Conservation (phyloP, 2,888 invertebrate species). For the Netelia fuscicornis region DNA sequence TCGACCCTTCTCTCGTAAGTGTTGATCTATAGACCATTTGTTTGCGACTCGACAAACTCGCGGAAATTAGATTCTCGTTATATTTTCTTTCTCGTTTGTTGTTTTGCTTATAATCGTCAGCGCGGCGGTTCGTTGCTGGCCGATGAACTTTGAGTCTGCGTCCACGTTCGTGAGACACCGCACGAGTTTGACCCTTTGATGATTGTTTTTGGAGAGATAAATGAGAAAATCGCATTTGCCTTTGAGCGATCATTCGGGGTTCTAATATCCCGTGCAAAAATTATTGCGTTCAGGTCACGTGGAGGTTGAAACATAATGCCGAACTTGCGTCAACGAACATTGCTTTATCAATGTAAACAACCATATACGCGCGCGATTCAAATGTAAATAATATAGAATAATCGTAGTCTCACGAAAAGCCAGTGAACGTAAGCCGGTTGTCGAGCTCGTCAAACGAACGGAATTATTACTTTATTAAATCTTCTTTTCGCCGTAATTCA, state of each 20-base stretch:
- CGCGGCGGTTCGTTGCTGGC: constrained; percentile 74
- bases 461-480: constrained; percentile 20
- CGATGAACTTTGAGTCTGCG: constrained; percentile 70
- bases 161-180: constrained; percentile 8
- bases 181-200: neutral
- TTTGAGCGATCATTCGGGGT: neutral
- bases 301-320: neutral
- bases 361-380: neutral
- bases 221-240: neutral
- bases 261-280: neutral
- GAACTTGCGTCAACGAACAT: constrained; percentile 62
- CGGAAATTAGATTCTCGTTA: neutral
- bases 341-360: neutral
- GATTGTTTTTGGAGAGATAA: neutral
- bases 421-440: constrained; percentile 70
- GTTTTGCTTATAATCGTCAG: neutral
- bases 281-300: neutral
- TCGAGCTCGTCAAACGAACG: constrained; percentile 46
- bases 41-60: neutral
- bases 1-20: neutral
- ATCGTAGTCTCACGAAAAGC: constrained; percentile 71
- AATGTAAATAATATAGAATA: constrained; percentile 80
- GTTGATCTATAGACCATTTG: neutral
- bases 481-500: constrained; percentile 49
- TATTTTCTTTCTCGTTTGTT: neutral